Percentiles rank a stretch among this genome's conserved stretches.
These are phyloP conservation scores for Hormiphora californensis DNA, from an alignment of 37 sponge, comb jelly and placozoan species.

Conservation along the genomic window DNA sequence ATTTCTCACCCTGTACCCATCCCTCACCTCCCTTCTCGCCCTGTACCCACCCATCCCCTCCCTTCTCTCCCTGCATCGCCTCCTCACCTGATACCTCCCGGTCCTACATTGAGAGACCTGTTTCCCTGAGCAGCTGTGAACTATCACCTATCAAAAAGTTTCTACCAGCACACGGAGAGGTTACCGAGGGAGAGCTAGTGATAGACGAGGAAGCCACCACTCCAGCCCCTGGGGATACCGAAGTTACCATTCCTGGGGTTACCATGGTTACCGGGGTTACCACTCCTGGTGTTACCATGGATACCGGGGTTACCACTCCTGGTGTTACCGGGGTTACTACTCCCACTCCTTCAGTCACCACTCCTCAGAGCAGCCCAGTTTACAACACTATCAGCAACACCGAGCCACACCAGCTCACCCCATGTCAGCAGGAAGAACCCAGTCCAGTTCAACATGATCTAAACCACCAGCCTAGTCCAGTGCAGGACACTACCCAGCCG, in stretches of 20 bases:
- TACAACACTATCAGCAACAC: not conserved
- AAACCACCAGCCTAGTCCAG: no score
- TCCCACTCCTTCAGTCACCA: not conserved
- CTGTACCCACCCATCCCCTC: no score
- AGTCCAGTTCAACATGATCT: no score
- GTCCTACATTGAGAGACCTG: conserved; percentile 22
- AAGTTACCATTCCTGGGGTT: not conserved
- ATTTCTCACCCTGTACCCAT: no score
- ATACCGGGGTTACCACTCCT: not conserved
- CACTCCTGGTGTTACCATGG: not conserved
- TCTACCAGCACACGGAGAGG: no score
- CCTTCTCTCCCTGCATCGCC: not conserved
- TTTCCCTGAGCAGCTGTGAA: not conserved
- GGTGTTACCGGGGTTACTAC: not conserved
- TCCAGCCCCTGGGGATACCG: not conserved
- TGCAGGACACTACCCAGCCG: no score
- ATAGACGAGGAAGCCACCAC: no score
- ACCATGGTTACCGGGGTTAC: not conserved
- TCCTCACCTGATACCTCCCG: not conserved
- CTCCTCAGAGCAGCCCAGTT: conserved; percentile 7
- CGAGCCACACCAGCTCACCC: not conserved
- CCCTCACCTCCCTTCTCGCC: no score
- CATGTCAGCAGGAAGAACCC: no score
- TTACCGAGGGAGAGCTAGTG: no score
- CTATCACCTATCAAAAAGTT: conserved; percentile 30